Base-by-base conservation (phyloP, 2,888 invertebrate genomes). In the Adineta ricciae region DNA sequence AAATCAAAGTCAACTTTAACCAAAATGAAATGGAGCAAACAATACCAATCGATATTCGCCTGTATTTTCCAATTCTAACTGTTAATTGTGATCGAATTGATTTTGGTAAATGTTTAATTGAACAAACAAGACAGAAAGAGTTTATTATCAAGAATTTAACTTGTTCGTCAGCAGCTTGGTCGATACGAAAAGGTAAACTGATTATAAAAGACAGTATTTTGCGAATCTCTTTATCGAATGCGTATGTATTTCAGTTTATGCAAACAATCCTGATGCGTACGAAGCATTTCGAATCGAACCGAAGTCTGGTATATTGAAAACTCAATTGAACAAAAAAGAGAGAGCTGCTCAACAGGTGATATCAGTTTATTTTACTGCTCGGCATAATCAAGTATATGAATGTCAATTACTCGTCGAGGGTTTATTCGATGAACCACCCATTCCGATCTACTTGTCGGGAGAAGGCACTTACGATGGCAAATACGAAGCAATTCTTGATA, bases 401-500 rank as follows among this genome's bases (percentile, higher is more conserved):
- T 73, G 73, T 73, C 21, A 73, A 73, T 38, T 73, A 73, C 24
- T 24, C 2, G 38, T 73, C 5, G 73, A 73, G 38, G 73, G 73
- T 38, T 36, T 73, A 38, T n/a, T 73, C 21, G 73, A 38, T 73
- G 73, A 73, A 38, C 36, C 36, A 73, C 41, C 73, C 1, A 38
- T 73, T 9, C 19, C 36, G 9, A 16, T 73, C 21, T 38, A 24
- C 2, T 41, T 73, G n/a, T 38, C 36, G 7, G 73, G 73, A 19
- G 24, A 73, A 73, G 73, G 73, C 38, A 38, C 73, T 24, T 73
- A 38, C 14, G 73, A 73, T 73, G 73, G 73, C 24, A 73, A 73
- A 73, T 73, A 73, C 24, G 73, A 73, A 73, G 73, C 73, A 73
- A 73, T 73, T 24, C 41, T 73, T 38, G 73, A 73, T 73, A 73